A percentile compares a stretch with the other conserved stretches of the same genome.
Evolutionary conservation across 1,140 invertebrate species (phyloP).

Genomic region (Danaus melanippus): DNA sequence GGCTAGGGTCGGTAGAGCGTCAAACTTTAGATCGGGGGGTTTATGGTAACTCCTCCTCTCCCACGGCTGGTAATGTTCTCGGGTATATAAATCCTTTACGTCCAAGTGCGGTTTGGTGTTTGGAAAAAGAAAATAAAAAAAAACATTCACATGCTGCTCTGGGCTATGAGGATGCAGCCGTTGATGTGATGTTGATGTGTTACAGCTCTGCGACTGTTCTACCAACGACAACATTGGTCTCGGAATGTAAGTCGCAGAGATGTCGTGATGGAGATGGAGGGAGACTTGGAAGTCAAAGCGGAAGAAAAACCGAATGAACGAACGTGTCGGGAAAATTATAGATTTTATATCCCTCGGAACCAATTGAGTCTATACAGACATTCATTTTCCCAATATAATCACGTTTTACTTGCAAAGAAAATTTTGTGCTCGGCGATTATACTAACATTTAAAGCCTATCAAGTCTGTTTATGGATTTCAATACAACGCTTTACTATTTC

Average conservation of each 20-base stretch:
- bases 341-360: slow-evolving; percentile 16
- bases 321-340: slow-evolving; percentile 49
- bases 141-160: slow-evolving; percentile 71
- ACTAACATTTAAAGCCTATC: slow-evolving; percentile 43
- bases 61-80: slow-evolving; percentile 66
- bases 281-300: slow-evolving; percentile 60
- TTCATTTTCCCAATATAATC: slow-evolving; percentile 46
- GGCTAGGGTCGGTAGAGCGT: slow-evolving; percentile 60
- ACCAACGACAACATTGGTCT: neutral
- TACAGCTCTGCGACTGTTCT: slow-evolving; percentile 43
- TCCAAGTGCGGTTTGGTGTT: slow-evolving; percentile 68
- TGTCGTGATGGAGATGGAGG: slow-evolving; percentile 46
- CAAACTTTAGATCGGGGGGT: slow-evolving; percentile 68
- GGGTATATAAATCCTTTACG: slow-evolving; percentile 69
- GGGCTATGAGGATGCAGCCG: slow-evolving; percentile 61
- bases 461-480: slow-evolving; percentile 17
- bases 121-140: slow-evolving; percentile 68
- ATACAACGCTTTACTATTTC: slow-evolving; percentile 45
- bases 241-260: slow-evolving; percentile 34
- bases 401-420: slow-evolving; percentile 42
- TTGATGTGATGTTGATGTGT: slow-evolving; percentile 28
- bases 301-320: slow-evolving; percentile 31
- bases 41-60: slow-evolving; percentile 67
- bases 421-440: slow-evolving; percentile 23
- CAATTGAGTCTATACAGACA: slow-evolving; percentile 28